These are phyloP conservation scores for Corythornis cristatus DNA, from an alignment of 2,113 vertebrate genomes.

Conservation along the genomic window DNA sequence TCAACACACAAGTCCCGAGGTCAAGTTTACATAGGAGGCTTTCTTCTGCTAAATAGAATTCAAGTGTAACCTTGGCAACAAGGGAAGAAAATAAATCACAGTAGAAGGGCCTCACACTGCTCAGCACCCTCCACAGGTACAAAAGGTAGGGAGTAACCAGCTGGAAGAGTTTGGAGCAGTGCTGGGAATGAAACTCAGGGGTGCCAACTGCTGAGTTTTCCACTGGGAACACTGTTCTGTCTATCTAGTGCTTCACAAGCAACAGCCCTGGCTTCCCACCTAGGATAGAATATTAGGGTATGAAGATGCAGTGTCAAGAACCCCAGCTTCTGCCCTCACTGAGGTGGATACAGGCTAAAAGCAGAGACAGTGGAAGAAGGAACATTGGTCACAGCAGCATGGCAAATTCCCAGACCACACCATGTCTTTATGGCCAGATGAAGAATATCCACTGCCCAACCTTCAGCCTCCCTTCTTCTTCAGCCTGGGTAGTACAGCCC, in stretches of 20 bases:
- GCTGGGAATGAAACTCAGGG: not conserved
- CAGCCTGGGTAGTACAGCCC: not conserved
- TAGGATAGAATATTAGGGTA: not conserved
- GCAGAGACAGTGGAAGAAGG: not conserved
- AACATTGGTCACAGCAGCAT: not conserved
- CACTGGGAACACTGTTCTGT: not conserved
- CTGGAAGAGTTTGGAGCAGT: not conserved
- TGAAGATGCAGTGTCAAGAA: not conserved
- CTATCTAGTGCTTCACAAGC: not conserved
- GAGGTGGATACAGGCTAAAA: not conserved
- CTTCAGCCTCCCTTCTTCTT: not conserved
- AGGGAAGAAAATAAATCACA: not conserved
- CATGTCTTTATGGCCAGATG: not conserved
- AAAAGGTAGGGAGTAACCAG: not conserved
- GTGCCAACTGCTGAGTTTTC: not conserved
- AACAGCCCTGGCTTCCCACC: not conserved
- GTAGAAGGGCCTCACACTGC: not conserved
- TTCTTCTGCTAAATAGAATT: not conserved
- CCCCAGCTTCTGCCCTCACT: not conserved
- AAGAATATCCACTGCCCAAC: not conserved
- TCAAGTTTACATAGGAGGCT: not conserved
- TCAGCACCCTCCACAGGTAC: not conserved
- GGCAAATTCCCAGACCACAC: not conserved
- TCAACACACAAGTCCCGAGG: not conserved
- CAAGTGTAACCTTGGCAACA: not conserved